A percentile compares a stretch with the other conserved stretches of the same genome.
phyloP scores from a whole-genome alignment of 2,797 vertebrate species.

The Notolepis coatsorum region DNA sequence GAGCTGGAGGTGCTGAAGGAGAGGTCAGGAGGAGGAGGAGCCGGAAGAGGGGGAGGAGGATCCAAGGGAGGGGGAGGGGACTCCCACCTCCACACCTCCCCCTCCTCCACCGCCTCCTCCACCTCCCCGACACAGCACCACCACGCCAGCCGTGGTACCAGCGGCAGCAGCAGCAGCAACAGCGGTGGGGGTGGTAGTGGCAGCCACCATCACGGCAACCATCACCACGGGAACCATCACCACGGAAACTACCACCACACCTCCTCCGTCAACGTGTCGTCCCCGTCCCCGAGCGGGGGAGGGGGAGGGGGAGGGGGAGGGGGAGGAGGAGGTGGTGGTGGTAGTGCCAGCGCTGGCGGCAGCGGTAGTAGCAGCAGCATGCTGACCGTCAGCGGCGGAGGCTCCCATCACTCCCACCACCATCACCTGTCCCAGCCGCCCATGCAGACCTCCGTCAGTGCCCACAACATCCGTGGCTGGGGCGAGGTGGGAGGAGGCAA shows the following conservation, averaged over 20 bases:
- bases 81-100: constrained; percentile 44
- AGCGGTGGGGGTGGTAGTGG: constrained; percentile 20
- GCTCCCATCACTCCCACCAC: constrained; percentile 72
- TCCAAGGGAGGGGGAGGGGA: constrained; percentile 68
- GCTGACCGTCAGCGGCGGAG: constrained; percentile 40
- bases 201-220: constrained; percentile 65
- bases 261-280: constrained; percentile 23
- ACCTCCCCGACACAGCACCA: constrained; percentile 78
- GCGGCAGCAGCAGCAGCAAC: constrained; percentile 48
- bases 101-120: constrained; percentile 70
- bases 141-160: constrained; percentile 50
- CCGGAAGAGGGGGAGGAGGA: constrained; percentile 57
- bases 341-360: constrained; percentile 8
- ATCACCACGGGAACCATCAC: constrained; percentile 74
- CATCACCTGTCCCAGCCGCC: constrained; percentile 83
- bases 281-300: constrained; percentile 52
- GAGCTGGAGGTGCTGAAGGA: constrained; percentile 94
- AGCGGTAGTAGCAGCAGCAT: constrained; percentile 44
- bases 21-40: constrained; percentile 59
- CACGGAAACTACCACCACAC: constrained; percentile 65
- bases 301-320: constrained; percentile 43
- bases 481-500: constrained; percentile 76
- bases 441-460: constrained; percentile 85
- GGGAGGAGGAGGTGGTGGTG: no score
- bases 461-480: constrained; percentile 87